Evolutionary conservation across 2,113 vertebrate species (phyloP), one percentile per base, ranked within the genome.

Genomic region (Scophthalmus maximus): DNA sequence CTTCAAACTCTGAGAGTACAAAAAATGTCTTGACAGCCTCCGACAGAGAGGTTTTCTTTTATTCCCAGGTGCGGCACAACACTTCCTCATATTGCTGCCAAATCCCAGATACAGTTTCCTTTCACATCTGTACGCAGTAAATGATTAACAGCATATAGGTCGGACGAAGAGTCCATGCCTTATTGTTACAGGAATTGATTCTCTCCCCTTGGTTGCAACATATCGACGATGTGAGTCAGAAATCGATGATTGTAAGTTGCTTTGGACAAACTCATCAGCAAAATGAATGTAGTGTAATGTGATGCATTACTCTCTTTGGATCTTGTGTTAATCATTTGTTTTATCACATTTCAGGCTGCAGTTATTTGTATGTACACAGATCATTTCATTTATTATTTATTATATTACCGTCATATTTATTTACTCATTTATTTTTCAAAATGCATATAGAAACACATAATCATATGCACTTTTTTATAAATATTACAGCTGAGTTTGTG

Each of bases 121-220:
- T 6, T 47, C 32, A 44, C 0, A 6, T 6, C 14, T 8, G 6
- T 3, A 15, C 18, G 0, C 57, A 52, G 82, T 84, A 5, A 89
- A 89, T 87, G 71, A 83, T 79, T 80, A 66, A 82, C 62, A 34
- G 52, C 5, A 15, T 59, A 23, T 11, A 44, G 42, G 42, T 44
- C 7, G 18, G 17, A 17, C 18, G 14, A n/a, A n/a, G n/a, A n/a
- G n/a, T n/a, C n/a, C 36, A 15, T 4, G 4, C 5, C 5, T 40
- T 40, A 40, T 40, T 40, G 36, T 38, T 15, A 38, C 34, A 3
- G 34, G 34, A 36, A 36, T n/a, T 36, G 4, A 40, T 11, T 40
- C 36, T 40, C 5, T 17, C 36, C 14, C 14, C 36, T 36, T 1
- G 9, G 10, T 36, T 36, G 10, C 11, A 2, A 11, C 34, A n/a